These are phyloP conservation scores for Drosophila miranda DNA, from an alignment of 1,140 invertebrate species.

Conservation along the genomic window DNA sequence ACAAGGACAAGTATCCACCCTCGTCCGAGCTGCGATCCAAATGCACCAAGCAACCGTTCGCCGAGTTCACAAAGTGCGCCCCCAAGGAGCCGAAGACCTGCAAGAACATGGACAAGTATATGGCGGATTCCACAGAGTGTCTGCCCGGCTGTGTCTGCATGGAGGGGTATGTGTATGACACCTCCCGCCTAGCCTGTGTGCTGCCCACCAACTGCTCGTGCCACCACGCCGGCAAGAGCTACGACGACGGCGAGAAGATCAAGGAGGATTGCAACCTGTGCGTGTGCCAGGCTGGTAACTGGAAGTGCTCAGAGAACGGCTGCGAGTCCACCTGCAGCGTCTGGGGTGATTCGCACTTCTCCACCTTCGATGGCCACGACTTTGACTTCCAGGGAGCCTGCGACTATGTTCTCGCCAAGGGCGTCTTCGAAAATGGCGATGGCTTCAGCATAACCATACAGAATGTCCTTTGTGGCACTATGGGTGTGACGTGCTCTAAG, in stretches of 20 bases:
- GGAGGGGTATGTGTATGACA: slow-evolving; percentile 89
- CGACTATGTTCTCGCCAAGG: slow-evolving; percentile 92
- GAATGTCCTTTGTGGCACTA: slow-evolving; percentile 88
- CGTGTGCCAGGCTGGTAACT: slow-evolving; percentile 86
- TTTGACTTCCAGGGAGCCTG: slow-evolving; percentile 95
- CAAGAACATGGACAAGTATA: slow-evolving; percentile 89
- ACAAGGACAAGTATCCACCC: slow-evolving; percentile 86
- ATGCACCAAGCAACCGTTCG: slow-evolving; percentile 85
- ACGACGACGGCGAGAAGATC: slow-evolving; percentile 89
- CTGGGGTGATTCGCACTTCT: slow-evolving; percentile 94
- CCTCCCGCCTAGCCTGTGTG: slow-evolving; percentile 87
- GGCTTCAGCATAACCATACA: slow-evolving; percentile 88
- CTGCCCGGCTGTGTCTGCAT: slow-evolving; percentile 90
- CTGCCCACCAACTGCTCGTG: slow-evolving; percentile 90
- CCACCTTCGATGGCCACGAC: slow-evolving; percentile 91
- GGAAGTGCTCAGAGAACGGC: slow-evolving; percentile 86
- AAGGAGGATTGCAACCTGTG: slow-evolving; percentile 93
- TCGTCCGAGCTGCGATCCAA: slow-evolving; percentile 84
- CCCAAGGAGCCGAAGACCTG: slow-evolving; percentile 90
- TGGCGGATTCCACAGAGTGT: slow-evolving; percentile 85
- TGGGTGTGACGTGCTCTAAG: slow-evolving; percentile 94
- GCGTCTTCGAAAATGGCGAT: slow-evolving; percentile 84
- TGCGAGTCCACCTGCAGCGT: slow-evolving; percentile 89
- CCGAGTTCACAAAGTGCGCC: slow-evolving; percentile 90
- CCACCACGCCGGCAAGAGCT: slow-evolving; percentile 93